These are phyloP conservation scores for Chlorodrepanis virens DNA, from an alignment of 2,113 vertebrate genomes.

Conservation along the genomic window DNA sequence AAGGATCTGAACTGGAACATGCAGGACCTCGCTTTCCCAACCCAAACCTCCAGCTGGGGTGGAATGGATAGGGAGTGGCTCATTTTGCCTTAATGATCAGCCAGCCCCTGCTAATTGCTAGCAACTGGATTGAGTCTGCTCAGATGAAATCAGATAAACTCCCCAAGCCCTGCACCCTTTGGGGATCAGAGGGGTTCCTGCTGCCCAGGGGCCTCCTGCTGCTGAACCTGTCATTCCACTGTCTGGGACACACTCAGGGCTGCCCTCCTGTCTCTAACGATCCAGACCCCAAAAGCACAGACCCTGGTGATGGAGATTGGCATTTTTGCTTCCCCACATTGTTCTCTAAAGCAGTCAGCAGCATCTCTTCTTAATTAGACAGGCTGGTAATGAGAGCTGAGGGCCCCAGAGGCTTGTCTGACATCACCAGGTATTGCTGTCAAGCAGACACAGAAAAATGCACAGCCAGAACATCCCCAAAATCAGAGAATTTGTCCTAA, in stretches of 20 bases:
- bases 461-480: not conserved
- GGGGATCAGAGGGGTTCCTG: not conserved
- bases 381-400: conserved; percentile 23
- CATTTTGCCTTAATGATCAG: conserved; percentile 41
- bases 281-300: not conserved
- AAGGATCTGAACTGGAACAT: not conserved
- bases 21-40: not conserved
- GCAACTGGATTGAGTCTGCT: not conserved
- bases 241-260: not conserved
- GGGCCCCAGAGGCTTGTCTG: conserved; percentile 46
- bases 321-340: not conserved
- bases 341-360: conserved; percentile 19
- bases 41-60: not conserved
- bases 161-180: not conserved
- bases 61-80: not conserved
- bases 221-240: not conserved
- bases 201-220: not conserved
- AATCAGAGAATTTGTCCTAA: conserved; percentile 7
- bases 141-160: not conserved
- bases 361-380: conserved; percentile 46
- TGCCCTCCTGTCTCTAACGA: not conserved
- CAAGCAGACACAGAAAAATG: conserved; percentile 37
- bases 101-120: conserved; percentile 26
- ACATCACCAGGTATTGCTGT: conserved; percentile 58
- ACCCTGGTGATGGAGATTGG: not conserved